Evolutionary conservation across 2,888 invertebrate genomes (phyloP).

Genomic region (Dryobota labecula): DNA sequence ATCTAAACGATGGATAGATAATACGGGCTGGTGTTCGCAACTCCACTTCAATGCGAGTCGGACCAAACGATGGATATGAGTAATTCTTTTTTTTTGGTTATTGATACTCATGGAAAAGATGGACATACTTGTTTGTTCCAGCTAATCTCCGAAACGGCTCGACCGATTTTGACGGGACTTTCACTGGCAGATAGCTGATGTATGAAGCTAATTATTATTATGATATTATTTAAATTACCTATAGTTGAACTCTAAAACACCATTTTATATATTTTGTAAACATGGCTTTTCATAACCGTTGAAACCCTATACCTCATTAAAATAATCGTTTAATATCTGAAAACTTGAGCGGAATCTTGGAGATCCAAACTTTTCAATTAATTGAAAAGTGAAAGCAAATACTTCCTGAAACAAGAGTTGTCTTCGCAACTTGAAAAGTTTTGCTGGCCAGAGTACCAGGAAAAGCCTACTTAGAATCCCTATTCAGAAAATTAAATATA

Average conservation of each 20-base stretch:
- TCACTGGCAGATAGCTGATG: too few relatives aligned
- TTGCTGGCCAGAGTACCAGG: background rate
- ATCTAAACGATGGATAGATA: too few relatives aligned
- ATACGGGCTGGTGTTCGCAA: too few relatives aligned
- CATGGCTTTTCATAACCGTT: background rate
- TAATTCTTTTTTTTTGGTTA: too few relatives aligned
- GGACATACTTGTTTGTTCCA: too few relatives aligned
- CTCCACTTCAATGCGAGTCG: too few relatives aligned
- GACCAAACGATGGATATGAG: too few relatives aligned
- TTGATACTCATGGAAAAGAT: too few relatives aligned
- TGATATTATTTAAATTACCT: too few relatives aligned
- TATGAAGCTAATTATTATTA: too few relatives aligned
- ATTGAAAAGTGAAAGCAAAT: conserved; percentile 42
- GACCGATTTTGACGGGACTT: too few relatives aligned
- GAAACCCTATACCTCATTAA: conserved; percentile 46
- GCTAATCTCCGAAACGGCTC: too few relatives aligned
- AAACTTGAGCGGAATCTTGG: conserved; percentile 32
- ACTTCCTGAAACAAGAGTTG: conserved; percentile 35
- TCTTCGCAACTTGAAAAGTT: conserved; percentile 14
- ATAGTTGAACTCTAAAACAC: background rate
- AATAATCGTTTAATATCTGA: conserved; percentile 33
- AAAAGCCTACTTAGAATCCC: background rate
- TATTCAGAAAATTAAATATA: background rate
- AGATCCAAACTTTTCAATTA: conserved; percentile 38
- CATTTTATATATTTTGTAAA: background rate